Base-by-base conservation (phyloP, 2,113 vertebrate genomes). In the Uropsilus gracilis region DNA sequence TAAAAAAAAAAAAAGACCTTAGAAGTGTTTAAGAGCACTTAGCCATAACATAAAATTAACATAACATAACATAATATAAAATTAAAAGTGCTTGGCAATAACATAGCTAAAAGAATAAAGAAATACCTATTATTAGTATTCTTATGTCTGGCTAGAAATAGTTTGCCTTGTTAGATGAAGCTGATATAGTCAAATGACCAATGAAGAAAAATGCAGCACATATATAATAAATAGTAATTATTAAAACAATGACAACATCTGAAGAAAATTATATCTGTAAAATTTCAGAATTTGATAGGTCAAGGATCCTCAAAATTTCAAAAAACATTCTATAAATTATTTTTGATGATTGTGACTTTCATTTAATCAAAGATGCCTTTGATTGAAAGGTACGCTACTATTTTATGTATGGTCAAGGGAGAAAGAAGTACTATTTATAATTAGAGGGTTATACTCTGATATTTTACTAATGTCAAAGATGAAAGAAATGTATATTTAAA, bases 21-120 rank as follows among this genome's bases (percentile, higher is more conserved):
- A n/a, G n/a, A n/a, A n/a, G n/a, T n/a, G n/a, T n/a, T n/a, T n/a
- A n/a, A n/a, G n/a, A n/a, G n/a, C n/a, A n/a, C n/a, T n/a, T 82
- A 16, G 10, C 18, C 44, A 88, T 84, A 81, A 84, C 72, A 85
- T 84, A 84, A 83, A 76, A 84, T 80, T 82, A 64, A 55, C 22
- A 46, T 28, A n/a, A n/a, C n/a, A n/a, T n/a, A n/a, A n/a, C n/a
- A n/a, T n/a, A n/a, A n/a, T 66, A 57, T 6, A 48, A 78, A 84
- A 3, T 61, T 87, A 89, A 59, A 50, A 90, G 24, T 13, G 44
- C 37, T 64, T 77, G 77, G 63, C 26, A 4, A 80, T 42, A 91
- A 24, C 80, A 69, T 50, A 75, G 12, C 42, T 42, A 48, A 90
- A 82, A 76, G 28, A 87, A 64, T 78, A 82, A 59, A 0, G 10